Conservation (phyloP, 2,113 vertebrate species). For the Burhinus bistriatus region DNA sequence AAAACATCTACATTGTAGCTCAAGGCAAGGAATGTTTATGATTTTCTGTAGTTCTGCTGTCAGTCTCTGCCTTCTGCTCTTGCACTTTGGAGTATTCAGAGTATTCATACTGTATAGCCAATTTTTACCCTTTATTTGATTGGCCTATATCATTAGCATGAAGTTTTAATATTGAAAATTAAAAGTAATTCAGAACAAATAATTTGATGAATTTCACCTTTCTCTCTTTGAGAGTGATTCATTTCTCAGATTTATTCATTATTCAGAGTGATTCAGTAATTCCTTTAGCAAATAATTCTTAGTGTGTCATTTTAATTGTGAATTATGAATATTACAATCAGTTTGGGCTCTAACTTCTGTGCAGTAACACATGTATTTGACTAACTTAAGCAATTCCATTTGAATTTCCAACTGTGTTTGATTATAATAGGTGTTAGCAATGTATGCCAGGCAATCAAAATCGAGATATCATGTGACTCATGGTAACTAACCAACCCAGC, state of each 20-base stretch:
- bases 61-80: background rate
- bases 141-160: background rate
- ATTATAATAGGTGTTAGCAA: conserved; percentile 42
- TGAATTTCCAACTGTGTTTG: conserved; percentile 48
- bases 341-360: conserved; percentile 21
- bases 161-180: conserved; percentile 1
- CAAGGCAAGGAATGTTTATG: background rate
- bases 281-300: conserved; percentile 31
- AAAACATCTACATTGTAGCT: background rate
- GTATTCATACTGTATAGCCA: background rate
- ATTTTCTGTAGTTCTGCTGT: background rate
- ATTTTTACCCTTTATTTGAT: background rate
- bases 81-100: background rate
- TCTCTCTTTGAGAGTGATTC: background rate
- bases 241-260: conserved; percentile 57
- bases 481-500: conserved; percentile 43
- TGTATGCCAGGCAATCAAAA: conserved; percentile 55
- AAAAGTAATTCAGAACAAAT: conserved; percentile 11
- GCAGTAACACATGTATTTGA: background rate
- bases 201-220: conserved; percentile 1
- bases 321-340: conserved; percentile 49
- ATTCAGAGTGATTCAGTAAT: conserved; percentile 42
- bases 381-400: conserved; percentile 23
- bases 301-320: conserved; percentile 39
- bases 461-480: background rate